Conservation (phyloP, 1,140 invertebrate genomes). For the Pachypsylla venusta region DNA sequence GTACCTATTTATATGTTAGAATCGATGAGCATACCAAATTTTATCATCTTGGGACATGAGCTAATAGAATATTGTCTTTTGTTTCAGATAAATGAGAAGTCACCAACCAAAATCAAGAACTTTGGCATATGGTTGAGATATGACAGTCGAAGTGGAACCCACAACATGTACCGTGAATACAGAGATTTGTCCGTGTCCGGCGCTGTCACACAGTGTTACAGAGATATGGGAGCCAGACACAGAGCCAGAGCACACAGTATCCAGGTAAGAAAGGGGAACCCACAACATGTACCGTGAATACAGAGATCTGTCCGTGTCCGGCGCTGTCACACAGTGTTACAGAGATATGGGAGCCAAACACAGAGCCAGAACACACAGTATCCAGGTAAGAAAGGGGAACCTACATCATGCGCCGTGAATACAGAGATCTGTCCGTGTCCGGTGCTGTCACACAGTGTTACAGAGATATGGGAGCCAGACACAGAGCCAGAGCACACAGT, state of each 20-base stretch:
- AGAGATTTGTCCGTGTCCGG: constrained; percentile 85
- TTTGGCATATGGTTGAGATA: constrained; percentile 97
- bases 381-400: neutral
- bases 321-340: neutral
- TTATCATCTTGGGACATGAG: too few species aligned
- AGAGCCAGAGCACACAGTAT: constrained; percentile 94
- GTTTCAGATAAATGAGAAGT: constrained; percentile 69
- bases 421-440: neutral
- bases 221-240: constrained; percentile 98
- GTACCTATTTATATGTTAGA: too few species aligned
- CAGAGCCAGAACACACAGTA: neutral
- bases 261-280: too few species aligned
- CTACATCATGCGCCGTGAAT: neutral
- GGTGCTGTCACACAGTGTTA: constrained; percentile 49
- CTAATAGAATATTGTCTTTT: too few species aligned
- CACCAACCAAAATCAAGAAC: constrained; percentile 91
- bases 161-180: constrained; percentile 99
- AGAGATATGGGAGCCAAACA: neutral
- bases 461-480: constrained; percentile 96
- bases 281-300: too few species aligned
- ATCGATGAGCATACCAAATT: too few species aligned
- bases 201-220: constrained; percentile 96
- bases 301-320: constrained; percentile 9
- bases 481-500: constrained; percentile 90
- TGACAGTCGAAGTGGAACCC: constrained; percentile 93